These are phyloP conservation scores for Orius insidiosus DNA, from an alignment of 1,140 invertebrate species.

Conservation along the genomic window DNA sequence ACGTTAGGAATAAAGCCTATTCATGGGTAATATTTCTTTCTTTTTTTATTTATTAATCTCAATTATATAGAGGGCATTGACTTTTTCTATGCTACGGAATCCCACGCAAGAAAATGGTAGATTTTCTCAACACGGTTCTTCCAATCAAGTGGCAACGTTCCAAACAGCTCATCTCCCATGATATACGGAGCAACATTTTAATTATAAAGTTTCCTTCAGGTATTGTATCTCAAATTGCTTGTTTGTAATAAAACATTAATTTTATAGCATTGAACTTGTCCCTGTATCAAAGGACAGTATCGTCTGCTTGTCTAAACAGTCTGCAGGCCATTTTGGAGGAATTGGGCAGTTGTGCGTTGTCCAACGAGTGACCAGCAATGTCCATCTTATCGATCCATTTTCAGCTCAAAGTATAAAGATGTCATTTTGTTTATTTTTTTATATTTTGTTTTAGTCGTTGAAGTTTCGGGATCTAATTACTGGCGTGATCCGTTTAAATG, in stretches of 20 bases:
- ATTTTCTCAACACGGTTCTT: slow-evolving; percentile 75
- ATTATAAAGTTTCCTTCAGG: slow-evolving; percentile 82
- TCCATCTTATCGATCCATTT: slow-evolving; percentile 87
- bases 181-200: slow-evolving; percentile 94
- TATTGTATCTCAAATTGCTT: too few relatives aligned
- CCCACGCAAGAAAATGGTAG: slow-evolving; percentile 88
- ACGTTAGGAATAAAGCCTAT: slow-evolving; percentile 86
- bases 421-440: too few relatives aligned
- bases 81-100: slow-evolving; percentile 83
- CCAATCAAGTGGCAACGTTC: slow-evolving; percentile 76
- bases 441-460: slow-evolving; percentile 54
- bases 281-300: slow-evolving; percentile 94
- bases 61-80: slow-evolving; percentile 92
- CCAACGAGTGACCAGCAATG: slow-evolving; percentile 66
- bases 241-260: slow-evolving; percentile 23
- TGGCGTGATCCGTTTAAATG: slow-evolving; percentile 75
- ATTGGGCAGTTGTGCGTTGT: slow-evolving; percentile 84
- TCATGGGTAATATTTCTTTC: slow-evolving; percentile 63
- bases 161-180: slow-evolving; percentile 93
- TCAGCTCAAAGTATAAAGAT: slow-evolving; percentile 66
- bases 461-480: slow-evolving; percentile 60
- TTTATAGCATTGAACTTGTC: slow-evolving; percentile 81
- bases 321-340: slow-evolving; percentile 79
- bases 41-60: too few relatives aligned
- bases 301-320: slow-evolving; percentile 75